These are phyloP conservation scores for rat (Rattus norvegicus) DNA, from an alignment of 2,113 vertebrate genomes.

Conservation along the genomic window GRCr8 NC_086021.1:125697001-125697500, in stretches of 20 bases:
- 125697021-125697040: constrained; percentile 15
- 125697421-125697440: not conserved
- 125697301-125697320: not conserved
- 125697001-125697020: constrained; percentile 33
- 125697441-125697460: not conserved
- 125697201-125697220: not conserved
- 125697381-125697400: not conserved
- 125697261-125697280: not conserved
- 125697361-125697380: no score
- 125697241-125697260: not conserved
- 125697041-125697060: not conserved
- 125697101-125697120: not conserved
- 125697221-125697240: not conserved
- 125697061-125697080: not conserved
- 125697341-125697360: not conserved
- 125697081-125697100: not conserved
- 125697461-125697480: no score
- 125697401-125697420: not conserved
- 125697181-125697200: not conserved
- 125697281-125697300: constrained; percentile 22
- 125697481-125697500: not conserved
- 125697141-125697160: not conserved
- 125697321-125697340: not conserved
- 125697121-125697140: not conserved
- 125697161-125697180: not conserved